These are phyloP conservation scores for Cordilura impudica DNA, from an alignment of 2,888 invertebrate species.

Conservation along the genomic window DNA sequence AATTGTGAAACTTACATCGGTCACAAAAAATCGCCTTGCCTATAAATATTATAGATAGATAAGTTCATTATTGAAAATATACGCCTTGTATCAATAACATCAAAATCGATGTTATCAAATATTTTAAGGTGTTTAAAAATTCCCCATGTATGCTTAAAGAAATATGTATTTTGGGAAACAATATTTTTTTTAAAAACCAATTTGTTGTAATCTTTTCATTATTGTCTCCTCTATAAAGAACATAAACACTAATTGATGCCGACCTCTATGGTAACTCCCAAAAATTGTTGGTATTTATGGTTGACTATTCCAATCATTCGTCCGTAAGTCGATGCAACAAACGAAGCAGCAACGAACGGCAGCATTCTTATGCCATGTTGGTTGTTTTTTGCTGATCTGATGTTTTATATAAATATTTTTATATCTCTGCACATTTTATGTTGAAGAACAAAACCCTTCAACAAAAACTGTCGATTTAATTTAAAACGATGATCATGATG, in stretches of 20 bases:
- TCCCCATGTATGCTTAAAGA: too few species aligned
- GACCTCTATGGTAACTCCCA: slow-evolving; percentile 57
- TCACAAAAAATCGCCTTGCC: too few species aligned
- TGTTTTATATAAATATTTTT: slow-evolving; percentile 35
- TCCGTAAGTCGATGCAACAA: not conserved
- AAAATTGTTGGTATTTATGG: slow-evolving; percentile 19
- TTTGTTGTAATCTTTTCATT: slow-evolving; percentile 55
- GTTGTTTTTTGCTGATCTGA: slow-evolving; percentile 49
- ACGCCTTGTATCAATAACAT: too few species aligned
- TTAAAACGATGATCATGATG: slow-evolving; percentile 62
- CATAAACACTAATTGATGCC: slow-evolving; percentile 61
- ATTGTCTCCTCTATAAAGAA: slow-evolving; percentile 15
- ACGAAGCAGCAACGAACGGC: slow-evolving; percentile 26
- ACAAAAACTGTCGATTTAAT: slow-evolving; percentile 60
- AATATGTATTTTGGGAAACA: slow-evolving; percentile 16
- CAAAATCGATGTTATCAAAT: too few species aligned
- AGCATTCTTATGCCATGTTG: slow-evolving; percentile 52
- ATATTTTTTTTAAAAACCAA: slow-evolving; percentile 46
- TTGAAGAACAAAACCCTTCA: slow-evolving; percentile 45
- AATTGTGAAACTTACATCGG: too few species aligned
- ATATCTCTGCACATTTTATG: not conserved
- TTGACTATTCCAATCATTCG: slow-evolving; percentile 5
- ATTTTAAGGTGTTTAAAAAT: not conserved
- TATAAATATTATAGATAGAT: too few species aligned
- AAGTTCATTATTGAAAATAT: too few species aligned